A percentile compares a stretch with the other conserved stretches of the same genome.
Conservation (phyloP, 92 coral and sea anemone species). For the Parazoanthus swiftii region DNA sequence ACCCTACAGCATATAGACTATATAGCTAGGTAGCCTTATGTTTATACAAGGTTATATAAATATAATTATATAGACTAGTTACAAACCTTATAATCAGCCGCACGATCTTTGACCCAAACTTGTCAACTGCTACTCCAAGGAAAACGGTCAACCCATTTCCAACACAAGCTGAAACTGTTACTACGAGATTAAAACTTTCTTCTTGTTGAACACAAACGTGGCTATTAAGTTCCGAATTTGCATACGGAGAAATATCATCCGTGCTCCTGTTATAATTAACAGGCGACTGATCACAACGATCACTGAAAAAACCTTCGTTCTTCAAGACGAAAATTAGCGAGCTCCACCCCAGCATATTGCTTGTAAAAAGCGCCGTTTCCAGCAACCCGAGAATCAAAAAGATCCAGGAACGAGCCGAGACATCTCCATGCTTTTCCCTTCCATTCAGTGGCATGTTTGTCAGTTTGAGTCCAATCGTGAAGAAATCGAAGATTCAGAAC, state of each 20-base stretch:
- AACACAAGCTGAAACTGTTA: constrained; percentile 23
- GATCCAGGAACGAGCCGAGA: constrained; percentile 39
- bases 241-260: too few relatives aligned
- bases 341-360: constrained; percentile 52
- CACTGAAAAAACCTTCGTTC: constrained; percentile 42
- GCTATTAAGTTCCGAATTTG: background rate
- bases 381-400: constrained; percentile 36
- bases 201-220: constrained; percentile 46
- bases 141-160: constrained; percentile 29
- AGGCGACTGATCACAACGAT: constrained; percentile 9
- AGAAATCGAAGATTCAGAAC: too few relatives aligned
- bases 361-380: constrained; percentile 45
- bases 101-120: constrained; percentile 44
- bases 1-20: too few relatives aligned
- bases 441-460: background rate
- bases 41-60: too few relatives aligned
- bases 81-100: constrained; percentile 43
- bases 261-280: background rate
- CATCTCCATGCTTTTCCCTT: background rate
- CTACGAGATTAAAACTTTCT: constrained; percentile 40
- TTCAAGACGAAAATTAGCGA: constrained; percentile 46
- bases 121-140: constrained; percentile 54
- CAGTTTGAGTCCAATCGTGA: background rate
- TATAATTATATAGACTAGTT: too few relatives aligned
- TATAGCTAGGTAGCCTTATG: too few relatives aligned